phyloP scores from a whole-genome alignment of 2,888 invertebrate genomes.

The Danaus chrysippus region DNA sequence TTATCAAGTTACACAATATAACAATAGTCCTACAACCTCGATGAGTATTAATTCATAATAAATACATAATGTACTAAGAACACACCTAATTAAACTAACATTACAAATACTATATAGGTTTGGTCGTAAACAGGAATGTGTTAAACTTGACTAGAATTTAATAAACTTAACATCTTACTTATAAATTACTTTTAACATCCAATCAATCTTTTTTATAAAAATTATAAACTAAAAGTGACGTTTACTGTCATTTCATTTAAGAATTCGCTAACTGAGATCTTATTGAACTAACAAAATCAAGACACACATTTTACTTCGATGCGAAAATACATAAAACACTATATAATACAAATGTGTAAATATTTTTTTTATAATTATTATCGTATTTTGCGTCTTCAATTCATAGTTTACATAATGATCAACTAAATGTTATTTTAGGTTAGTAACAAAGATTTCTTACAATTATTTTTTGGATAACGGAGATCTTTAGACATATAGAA shows the following conservation, averaged over 20 bases:
- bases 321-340: neutral
- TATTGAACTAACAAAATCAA: slow-evolving; percentile 37
- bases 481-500: slow-evolving; percentile 50
- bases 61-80: slow-evolving; percentile 19
- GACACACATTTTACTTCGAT: slow-evolving; percentile 12
- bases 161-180: slow-evolving; percentile 76
- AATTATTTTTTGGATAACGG: slow-evolving; percentile 56
- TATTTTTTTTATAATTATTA: neutral
- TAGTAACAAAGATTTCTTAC: slow-evolving; percentile 47
- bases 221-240: slow-evolving; percentile 40
- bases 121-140: slow-evolving; percentile 79
- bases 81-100: slow-evolving; percentile 37
- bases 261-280: slow-evolving; percentile 68
- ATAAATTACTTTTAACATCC: slow-evolving; percentile 68
- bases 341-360: slow-evolving; percentile 4
- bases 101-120: slow-evolving; percentile 59
- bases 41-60: slow-evolving; percentile 15
- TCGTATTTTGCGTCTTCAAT: too few species aligned
- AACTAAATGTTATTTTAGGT: neutral
- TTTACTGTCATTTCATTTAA: slow-evolving; percentile 43
- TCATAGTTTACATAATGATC: neutral
- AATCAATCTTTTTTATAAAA: slow-evolving; percentile 47
- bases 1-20: slow-evolving; percentile 22
- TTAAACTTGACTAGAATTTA: slow-evolving; percentile 79
- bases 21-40: slow-evolving; percentile 18